A percentile compares a stretch with the other conserved stretches of the same genome.
These are phyloP conservation scores for Tetragnatha versicolor DNA, from an alignment of 1,140 invertebrate genomes.

Conservation along the genomic window DNA sequence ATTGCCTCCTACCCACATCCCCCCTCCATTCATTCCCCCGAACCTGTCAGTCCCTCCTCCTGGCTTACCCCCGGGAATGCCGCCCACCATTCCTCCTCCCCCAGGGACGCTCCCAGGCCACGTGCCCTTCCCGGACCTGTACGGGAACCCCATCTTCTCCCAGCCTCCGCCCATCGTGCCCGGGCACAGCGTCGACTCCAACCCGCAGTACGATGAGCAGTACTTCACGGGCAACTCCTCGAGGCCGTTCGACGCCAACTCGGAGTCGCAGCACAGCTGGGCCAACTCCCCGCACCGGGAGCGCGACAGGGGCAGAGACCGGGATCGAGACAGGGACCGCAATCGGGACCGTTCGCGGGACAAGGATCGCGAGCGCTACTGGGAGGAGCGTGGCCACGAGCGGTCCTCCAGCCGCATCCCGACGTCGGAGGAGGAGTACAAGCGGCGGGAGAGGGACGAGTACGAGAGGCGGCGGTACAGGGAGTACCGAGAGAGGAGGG, in stretches of 20 bases:
- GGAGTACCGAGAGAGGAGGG: slow-evolving; percentile 30
- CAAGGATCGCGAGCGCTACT: slow-evolving; percentile 41
- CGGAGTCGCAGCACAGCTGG: slow-evolving; percentile 55
- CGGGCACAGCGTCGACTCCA: slow-evolving; percentile 30
- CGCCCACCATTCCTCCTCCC: slow-evolving; percentile 64
- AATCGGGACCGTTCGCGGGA: slow-evolving; percentile 30
- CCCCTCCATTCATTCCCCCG: slow-evolving; percentile 56
- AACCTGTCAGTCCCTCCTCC: slow-evolving; percentile 69
- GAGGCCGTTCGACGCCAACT: slow-evolving; percentile 14
- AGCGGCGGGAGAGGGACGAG: slow-evolving; percentile 51
- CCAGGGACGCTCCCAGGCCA: slow-evolving; percentile 59
- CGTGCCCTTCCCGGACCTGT: slow-evolving; percentile 19
- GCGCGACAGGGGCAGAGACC: slow-evolving; percentile 33
- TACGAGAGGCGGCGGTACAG: slow-evolving; percentile 46
- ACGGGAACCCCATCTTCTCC: slow-evolving; percentile 49
- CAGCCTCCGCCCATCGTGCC: slow-evolving; percentile 35
- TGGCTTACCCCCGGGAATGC: slow-evolving; percentile 65
- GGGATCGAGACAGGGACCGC: slow-evolving; percentile 47
- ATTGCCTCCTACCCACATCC: slow-evolving; percentile 53
- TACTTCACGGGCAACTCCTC: slow-evolving; percentile 29
- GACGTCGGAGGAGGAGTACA: slow-evolving; percentile 45
- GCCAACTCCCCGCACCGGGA: slow-evolving; percentile 47
- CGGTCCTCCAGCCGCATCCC: slow-evolving; percentile 21
- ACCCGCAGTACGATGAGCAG: slow-evolving; percentile 40
- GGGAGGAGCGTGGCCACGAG: slow-evolving; percentile 31